Percentiles rank a stretch among this genome's conserved stretches.
Conservation (phyloP, 2,113 vertebrate species). For the Tamias sibiricus region DNA sequence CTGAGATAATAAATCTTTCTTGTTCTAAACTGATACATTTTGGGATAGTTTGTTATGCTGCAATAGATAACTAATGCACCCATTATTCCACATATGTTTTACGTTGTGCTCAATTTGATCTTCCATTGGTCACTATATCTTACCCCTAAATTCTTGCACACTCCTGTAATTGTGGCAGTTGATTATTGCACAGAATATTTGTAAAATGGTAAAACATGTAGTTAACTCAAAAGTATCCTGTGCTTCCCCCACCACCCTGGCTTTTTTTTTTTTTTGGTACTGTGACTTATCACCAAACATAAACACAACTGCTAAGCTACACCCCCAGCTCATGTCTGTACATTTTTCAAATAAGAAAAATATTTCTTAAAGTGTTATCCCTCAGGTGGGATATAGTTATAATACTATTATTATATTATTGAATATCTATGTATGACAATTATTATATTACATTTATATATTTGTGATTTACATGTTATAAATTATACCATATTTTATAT, state of each 20-base stretch:
- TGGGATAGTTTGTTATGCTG: background rate
- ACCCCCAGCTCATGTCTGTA: background rate
- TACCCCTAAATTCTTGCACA: background rate
- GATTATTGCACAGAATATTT: background rate
- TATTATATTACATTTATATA: background rate
- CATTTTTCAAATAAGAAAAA: background rate
- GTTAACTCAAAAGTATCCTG: background rate
- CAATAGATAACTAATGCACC: background rate
- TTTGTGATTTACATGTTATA: background rate
- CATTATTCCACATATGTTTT: background rate
- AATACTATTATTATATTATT: slow-evolving; percentile 9
- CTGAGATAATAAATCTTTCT: background rate
- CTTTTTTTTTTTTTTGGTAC: background rate
- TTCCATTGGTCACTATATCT: background rate
- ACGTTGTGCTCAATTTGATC: background rate
- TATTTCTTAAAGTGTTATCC: background rate
- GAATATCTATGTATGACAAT: background rate
- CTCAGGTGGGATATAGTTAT: slow-evolving; percentile 4
- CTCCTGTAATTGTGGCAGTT: background rate
- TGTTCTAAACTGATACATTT: background rate
- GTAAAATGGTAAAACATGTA: background rate
- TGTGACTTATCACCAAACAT: background rate
- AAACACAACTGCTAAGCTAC: no score
- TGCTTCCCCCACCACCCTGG: background rate
- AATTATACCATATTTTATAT: background rate